These are phyloP conservation scores for Elachura formosa DNA, from an alignment of 2,113 vertebrate genomes.

Conservation along the genomic window DNA sequence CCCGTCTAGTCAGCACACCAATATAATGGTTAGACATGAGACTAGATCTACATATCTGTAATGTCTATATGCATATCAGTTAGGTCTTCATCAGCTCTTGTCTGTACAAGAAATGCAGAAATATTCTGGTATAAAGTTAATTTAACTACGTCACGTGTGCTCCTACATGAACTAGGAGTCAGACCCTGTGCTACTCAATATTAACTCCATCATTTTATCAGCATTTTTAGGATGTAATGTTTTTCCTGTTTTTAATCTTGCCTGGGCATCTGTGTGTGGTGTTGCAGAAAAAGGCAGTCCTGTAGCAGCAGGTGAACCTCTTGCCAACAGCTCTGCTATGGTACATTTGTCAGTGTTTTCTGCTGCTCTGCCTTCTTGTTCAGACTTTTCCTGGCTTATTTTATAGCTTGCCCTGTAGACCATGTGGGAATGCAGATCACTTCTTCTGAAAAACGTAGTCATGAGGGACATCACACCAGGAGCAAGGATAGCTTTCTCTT, in stretches of 20 bases:
- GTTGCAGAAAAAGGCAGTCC: not conserved
- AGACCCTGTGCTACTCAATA: not conserved
- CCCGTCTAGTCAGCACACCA: not conserved
- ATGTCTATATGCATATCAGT: accelerated
- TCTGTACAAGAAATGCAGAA: not conserved
- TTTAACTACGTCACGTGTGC: not conserved
- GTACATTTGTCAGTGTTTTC: not conserved
- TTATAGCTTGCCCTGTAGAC: not conserved
- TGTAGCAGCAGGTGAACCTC: not conserved
- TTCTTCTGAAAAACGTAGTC: not conserved
- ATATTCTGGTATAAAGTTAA: not conserved
- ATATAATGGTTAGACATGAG: not conserved
- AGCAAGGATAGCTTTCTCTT: not conserved
- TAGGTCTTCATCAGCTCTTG: not conserved
- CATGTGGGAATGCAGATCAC: not conserved
- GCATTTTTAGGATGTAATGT: not conserved
- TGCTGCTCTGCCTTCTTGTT: not conserved
- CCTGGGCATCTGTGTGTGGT: not conserved
- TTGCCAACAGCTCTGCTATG: not conserved
- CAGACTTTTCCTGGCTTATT: not conserved
- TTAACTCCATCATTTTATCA: not conserved
- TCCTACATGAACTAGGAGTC: not conserved
- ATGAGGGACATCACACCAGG: not conserved
- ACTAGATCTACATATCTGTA: not conserved
- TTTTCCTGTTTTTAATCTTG: not conserved